Conservation (phyloP, 2,797 vertebrate genomes). For the Xiphophorus birchmanni region DNA sequence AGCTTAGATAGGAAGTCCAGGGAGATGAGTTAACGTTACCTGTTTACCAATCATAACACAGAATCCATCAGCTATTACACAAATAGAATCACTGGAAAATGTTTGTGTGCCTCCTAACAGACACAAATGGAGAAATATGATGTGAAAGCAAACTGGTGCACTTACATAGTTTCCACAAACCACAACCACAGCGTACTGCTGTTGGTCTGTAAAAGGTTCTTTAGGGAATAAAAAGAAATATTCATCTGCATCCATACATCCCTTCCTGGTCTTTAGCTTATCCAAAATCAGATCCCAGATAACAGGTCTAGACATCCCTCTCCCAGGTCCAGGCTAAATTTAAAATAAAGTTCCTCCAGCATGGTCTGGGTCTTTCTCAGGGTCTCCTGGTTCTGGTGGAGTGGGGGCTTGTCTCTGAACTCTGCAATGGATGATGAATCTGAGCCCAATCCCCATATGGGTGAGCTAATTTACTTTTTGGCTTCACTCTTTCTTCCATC, state of each 20-base stretch:
- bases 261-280: not conserved
- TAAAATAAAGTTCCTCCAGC: not conserved
- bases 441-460: not conserved
- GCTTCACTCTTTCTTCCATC: not conserved
- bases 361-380: not conserved
- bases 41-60: conserved; percentile 56
- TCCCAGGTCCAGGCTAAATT: not conserved
- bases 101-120: conserved; percentile 32
- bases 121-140: conserved; percentile 54
- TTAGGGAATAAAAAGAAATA: conserved; percentile 4
- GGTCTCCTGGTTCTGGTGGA: not conserved
- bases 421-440: not conserved
- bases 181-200: conserved; percentile 26
- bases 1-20: conserved; percentile 49
- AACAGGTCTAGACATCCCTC: not conserved
- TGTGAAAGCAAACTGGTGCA: conserved; percentile 40
- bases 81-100: conserved; percentile 48
- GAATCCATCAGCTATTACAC: conserved; percentile 59
- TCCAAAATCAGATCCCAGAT: not conserved
- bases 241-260: not conserved
- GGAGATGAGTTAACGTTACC: conserved; percentile 48
- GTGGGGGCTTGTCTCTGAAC: not conserved
- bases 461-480: not conserved
- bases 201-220: conserved; percentile 21
- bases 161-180: conserved; percentile 42